Base-by-base conservation (phyloP, 2,888 invertebrate genomes). In the Parnassius apollo region DNA sequence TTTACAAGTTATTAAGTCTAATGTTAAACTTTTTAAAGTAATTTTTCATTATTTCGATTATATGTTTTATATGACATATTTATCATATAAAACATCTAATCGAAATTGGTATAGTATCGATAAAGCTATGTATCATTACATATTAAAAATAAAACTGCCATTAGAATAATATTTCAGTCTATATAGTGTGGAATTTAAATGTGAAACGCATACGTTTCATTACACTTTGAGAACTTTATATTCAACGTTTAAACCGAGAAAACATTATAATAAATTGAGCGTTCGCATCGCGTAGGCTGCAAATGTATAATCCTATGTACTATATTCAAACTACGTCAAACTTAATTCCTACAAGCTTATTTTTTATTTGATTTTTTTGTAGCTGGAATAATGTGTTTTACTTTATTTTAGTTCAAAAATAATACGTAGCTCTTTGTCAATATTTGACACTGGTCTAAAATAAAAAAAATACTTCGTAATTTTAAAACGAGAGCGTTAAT, bases 241-340 rank as follows among this genome's bases (percentile, higher is more conserved):
- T 59, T 62, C 55, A 25, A 12, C 44, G 62, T 13, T 59, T 11
- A 55, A 62, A 58, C 42, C 54, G 54, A 12, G 35, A 13, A n/a
- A 55, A 59, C 59, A 59, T 62, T 62, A 55, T 62, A 62, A 62
- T 55, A 59, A 62, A 62, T 62, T 58, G 54, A 57, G 57, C 50
- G 55, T 13, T 50, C 45, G 35, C 22, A 49, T 55, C 58, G 62
- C 45, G 62, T 59, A 45, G 58, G 60, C 13, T n/a, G 54, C 49
- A 35, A 59, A 55, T 55, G 52, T 46, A 50, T 62, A 63, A 59
- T 45, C 55, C 55, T 50, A 12, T 18, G 35, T 56, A 45, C 45
- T 58, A 54, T 63, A 59, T 55, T 63, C 58, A 50, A 59, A 63
- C 55, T 62, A 62, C 57, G 52, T 42, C 42, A 45, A 59, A 58